These are phyloP conservation scores for Carpatolechia fugitivella DNA, from an alignment of 2,888 invertebrate genomes.

Conservation along the genomic window DNA sequence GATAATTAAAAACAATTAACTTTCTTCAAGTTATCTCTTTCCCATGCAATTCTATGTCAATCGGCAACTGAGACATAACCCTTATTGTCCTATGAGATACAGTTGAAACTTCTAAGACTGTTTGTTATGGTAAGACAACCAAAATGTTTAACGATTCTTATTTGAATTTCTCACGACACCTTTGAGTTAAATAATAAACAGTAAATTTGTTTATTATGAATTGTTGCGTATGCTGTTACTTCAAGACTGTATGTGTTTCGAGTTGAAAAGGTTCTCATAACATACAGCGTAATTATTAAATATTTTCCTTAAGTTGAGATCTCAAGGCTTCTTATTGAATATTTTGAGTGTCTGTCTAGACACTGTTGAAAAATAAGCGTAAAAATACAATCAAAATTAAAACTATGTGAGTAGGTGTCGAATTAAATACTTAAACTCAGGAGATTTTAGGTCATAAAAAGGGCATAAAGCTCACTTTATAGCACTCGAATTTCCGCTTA, in stretches of 20 bases:
- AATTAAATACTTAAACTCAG: too few relatives aligned
- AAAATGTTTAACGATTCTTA: neutral
- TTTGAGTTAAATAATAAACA: neutral
- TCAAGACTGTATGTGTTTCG: neutral
- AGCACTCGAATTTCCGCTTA: too few relatives aligned
- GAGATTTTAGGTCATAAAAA: too few relatives aligned
- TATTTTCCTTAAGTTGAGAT: neutral
- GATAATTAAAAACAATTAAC: conserved; percentile 23
- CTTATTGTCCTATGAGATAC: too few relatives aligned
- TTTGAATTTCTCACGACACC: neutral
- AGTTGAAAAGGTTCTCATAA: neutral
- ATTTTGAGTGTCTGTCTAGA: too few relatives aligned
- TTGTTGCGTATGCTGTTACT: neutral
- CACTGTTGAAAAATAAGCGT: too few relatives aligned
- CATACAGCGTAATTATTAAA: neutral
- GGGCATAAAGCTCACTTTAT: too few relatives aligned
- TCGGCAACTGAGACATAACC: neutral
- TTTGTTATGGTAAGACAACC: too few relatives aligned
- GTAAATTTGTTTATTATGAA: neutral
- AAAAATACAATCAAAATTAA: too few relatives aligned
- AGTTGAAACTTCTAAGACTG: too few relatives aligned
- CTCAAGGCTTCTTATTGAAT: neutral
- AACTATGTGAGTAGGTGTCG: too few relatives aligned
- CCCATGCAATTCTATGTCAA: conserved; percentile 1
- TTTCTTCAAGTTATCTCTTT: conserved; percentile 24